phyloP scores from a whole-genome alignment of 2,113 vertebrate genomes.

The Morone chrysops region DNA sequence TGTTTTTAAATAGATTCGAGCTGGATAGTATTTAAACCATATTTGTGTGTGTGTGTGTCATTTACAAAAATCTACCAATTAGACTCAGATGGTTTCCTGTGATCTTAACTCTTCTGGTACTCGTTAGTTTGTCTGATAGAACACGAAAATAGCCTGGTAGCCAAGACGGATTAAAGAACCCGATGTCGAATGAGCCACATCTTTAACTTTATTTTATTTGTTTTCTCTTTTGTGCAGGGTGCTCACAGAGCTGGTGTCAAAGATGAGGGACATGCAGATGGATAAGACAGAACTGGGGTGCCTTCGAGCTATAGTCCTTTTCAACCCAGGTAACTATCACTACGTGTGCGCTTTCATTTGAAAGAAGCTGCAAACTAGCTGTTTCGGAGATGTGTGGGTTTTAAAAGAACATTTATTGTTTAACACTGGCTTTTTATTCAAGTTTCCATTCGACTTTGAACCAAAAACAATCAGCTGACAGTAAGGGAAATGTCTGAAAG shows the following conservation, averaged over 20 bases:
- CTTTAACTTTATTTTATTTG: slow-evolving; percentile 32
- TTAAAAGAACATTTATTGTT: neutral
- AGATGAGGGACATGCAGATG: slow-evolving; percentile 99
- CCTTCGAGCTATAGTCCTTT: slow-evolving; percentile 96
- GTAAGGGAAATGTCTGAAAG: neutral
- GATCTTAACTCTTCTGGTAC: slow-evolving; percentile 24
- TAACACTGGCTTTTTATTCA: neutral
- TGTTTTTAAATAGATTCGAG: slow-evolving; percentile 58
- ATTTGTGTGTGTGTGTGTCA: slow-evolving; percentile 26
- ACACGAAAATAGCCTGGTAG: slow-evolving; percentile 8
- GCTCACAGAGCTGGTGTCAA: slow-evolving; percentile 97
- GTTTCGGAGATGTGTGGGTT: neutral
- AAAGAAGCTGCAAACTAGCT: neutral
- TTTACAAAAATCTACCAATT: slow-evolving; percentile 36
- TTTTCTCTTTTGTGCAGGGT: slow-evolving; percentile 84
- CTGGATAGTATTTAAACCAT: slow-evolving; percentile 25
- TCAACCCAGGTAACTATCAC: slow-evolving; percentile 91
- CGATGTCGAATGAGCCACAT: slow-evolving; percentile 7
- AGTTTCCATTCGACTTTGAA: neutral
- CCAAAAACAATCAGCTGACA: neutral
- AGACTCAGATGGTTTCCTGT: slow-evolving; percentile 37
- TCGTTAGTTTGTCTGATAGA: slow-evolving; percentile 7
- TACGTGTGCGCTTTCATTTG: neutral
- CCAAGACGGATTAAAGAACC: neutral
- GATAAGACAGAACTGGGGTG: slow-evolving; percentile 99